phyloP scores from a whole-genome alignment of 1,140 invertebrate genomes.

The Papilio helenus region DNA sequence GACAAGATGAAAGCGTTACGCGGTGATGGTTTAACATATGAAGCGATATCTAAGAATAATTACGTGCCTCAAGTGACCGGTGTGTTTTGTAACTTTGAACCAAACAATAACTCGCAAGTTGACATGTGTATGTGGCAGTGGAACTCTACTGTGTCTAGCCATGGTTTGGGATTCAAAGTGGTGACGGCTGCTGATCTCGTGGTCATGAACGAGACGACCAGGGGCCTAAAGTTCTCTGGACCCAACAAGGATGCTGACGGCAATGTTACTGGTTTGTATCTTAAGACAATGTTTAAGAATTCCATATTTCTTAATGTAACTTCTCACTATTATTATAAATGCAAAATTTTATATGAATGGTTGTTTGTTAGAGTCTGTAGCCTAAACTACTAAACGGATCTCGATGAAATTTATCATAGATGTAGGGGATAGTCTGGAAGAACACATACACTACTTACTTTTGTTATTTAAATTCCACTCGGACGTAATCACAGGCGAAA shows the following conservation, averaged over 20 bases:
- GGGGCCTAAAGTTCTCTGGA: slow-evolving; percentile 67
- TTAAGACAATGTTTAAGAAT: not conserved
- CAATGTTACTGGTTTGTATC: slow-evolving; percentile 69
- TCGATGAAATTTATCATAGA: too few relatives aligned
- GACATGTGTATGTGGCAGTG: slow-evolving; percentile 78
- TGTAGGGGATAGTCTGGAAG: too few relatives aligned
- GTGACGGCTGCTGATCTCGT: slow-evolving; percentile 63
- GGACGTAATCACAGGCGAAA: too few relatives aligned
- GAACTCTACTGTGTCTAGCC: slow-evolving; percentile 70
- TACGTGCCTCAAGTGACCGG: slow-evolving; percentile 73
- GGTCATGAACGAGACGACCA: slow-evolving; percentile 62
- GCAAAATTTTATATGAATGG: too few relatives aligned
- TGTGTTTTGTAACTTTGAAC: slow-evolving; percentile 77
- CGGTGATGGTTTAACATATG: slow-evolving; percentile 55
- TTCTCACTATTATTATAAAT: too few relatives aligned
- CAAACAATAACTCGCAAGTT: slow-evolving; percentile 48
- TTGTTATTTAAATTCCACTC: too few relatives aligned
- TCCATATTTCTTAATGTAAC: too few relatives aligned
- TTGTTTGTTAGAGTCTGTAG: too few relatives aligned
- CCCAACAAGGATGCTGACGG: slow-evolving; percentile 75
- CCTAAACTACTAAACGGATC: too few relatives aligned
- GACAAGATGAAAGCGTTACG: slow-evolving; percentile 65
- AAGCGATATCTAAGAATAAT: slow-evolving; percentile 58
- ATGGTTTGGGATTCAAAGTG: slow-evolving; percentile 71
- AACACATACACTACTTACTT: not conserved